Evolutionary conservation across 2,888 invertebrate genomes (phyloP).

Genomic region (Nymphalis polychloros): DNA sequence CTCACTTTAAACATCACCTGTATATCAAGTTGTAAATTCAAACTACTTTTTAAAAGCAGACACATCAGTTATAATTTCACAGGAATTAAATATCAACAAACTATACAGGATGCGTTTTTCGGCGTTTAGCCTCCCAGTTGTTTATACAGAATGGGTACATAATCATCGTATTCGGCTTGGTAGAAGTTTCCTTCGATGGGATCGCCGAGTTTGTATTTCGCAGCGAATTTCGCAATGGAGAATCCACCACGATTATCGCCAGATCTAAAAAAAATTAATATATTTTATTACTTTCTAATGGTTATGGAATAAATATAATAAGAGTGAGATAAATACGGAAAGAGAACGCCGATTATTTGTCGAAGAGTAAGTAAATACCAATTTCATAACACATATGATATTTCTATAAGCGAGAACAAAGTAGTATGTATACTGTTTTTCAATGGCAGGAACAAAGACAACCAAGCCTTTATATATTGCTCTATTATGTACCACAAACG

Average conservation of each 20-base stretch:
- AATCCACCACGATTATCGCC: slow-evolving; percentile 65
- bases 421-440: too few relatives aligned
- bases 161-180: slow-evolving; percentile 90
- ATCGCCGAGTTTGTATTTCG: slow-evolving; percentile 87
- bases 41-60: background rate
- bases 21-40: background rate
- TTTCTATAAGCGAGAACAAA: too few relatives aligned
- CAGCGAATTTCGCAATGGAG: slow-evolving; percentile 83
- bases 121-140: slow-evolving; percentile 61
- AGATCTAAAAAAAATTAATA: slow-evolving; percentile 57
- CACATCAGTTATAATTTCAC: too few relatives aligned
- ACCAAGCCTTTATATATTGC: too few relatives aligned
- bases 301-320: background rate
- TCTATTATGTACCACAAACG: too few relatives aligned
- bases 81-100: background rate
- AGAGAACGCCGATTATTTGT: too few relatives aligned
- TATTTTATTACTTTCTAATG: background rate
- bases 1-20: background rate
- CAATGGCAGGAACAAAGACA: too few relatives aligned
- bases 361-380: too few relatives aligned
- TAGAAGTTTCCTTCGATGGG: slow-evolving; percentile 92
- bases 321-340: too few relatives aligned
- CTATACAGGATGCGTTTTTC: background rate
- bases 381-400: too few relatives aligned
- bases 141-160: slow-evolving; percentile 83